Evolutionary conservation across 1,140 invertebrate species (phyloP).

Genomic region (Potamilus streckersoni): DNA sequence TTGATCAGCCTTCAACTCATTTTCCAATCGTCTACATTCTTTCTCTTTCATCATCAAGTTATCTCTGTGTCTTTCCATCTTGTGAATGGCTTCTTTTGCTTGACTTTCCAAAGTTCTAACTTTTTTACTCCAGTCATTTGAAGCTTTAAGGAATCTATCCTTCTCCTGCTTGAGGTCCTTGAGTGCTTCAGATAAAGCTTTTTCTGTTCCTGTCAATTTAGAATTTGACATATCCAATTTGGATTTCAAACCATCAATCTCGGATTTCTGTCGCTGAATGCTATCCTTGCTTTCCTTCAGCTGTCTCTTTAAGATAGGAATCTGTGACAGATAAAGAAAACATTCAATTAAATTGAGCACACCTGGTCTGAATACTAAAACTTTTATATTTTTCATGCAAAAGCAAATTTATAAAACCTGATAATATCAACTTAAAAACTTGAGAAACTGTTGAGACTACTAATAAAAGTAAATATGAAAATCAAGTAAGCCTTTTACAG

Average conservation of each 20-base stretch:
- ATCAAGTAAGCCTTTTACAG: no score
- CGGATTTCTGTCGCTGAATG: constrained; percentile 52
- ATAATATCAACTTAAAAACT: no score
- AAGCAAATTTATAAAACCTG: no score
- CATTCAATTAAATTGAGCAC: no score
- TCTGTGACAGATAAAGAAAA: constrained; percentile 28
- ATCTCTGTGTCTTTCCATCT: constrained; percentile 53
- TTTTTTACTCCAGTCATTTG: constrained; percentile 58
- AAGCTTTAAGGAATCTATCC: constrained; percentile 56
- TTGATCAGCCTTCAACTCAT: constrained; percentile 48
- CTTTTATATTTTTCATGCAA: neutral
- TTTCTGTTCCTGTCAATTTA: constrained; percentile 60
- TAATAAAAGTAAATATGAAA: no score
- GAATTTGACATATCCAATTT: constrained; percentile 61
- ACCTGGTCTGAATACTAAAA: no score
- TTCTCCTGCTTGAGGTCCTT: constrained; percentile 59
- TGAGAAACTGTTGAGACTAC: no score
- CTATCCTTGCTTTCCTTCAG: constrained; percentile 57
- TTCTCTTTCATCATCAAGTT: constrained; percentile 50
- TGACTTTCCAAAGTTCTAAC: constrained; percentile 55
- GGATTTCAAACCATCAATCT: constrained; percentile 56
- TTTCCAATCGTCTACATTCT: constrained; percentile 54
- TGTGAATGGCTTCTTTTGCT: constrained; percentile 47
- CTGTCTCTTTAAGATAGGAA: constrained; percentile 55
- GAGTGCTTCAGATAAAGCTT: constrained; percentile 57